Base-by-base conservation (phyloP, 2,797 vertebrate species). In the Parambassis ranga region DNA sequence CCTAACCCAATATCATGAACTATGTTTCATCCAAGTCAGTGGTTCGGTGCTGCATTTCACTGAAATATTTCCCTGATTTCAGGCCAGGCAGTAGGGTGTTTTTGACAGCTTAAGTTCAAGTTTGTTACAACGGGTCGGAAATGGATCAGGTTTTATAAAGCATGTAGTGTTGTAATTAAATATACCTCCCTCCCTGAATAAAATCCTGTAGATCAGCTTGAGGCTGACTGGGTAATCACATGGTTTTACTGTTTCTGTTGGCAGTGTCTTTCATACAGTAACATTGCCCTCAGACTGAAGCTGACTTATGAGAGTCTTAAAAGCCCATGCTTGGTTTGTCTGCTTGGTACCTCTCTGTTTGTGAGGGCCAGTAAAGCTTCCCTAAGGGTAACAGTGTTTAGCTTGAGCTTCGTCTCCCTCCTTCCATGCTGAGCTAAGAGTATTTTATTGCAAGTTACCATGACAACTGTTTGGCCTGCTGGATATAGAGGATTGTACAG, bases 371-470 rank as follows among this genome's bases (percentile, higher is more conserved):
- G 74, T 35, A 65, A 79, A 81, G 79, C 68, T 74, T 73, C 82
- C 85, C 81, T 83, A 64, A 5, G 82, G 84, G 81, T 68, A 51
- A 51, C 31, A 18, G 69, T 86, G 81, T 86, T 89, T 85, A 71
- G 86, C 79, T 87, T 84, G 77, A 82, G 74, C 84, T 81, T 80
- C 52, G 19, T 81, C 78, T 83, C 82, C 68, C 71, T 77, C 67
- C 77, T 70, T 73, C 68, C 87, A 82, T 71, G 82, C 88, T 83
- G 84, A 79, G 87, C 70, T 69, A 49, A 60, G 79, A 75, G 83
- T 84, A 83, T 90, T 88, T 91, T 87, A 87, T 90, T 90, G 85
- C 78, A 74, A 32, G 82, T 91, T 87, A 58, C 89, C 71, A 86
- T 86, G 85, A 73, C 76, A 32, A 88, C 81, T 58, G 38, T 71